phyloP scores from a whole-genome alignment of 1,140 invertebrate species.

The Chionoecetes opilio region DNA sequence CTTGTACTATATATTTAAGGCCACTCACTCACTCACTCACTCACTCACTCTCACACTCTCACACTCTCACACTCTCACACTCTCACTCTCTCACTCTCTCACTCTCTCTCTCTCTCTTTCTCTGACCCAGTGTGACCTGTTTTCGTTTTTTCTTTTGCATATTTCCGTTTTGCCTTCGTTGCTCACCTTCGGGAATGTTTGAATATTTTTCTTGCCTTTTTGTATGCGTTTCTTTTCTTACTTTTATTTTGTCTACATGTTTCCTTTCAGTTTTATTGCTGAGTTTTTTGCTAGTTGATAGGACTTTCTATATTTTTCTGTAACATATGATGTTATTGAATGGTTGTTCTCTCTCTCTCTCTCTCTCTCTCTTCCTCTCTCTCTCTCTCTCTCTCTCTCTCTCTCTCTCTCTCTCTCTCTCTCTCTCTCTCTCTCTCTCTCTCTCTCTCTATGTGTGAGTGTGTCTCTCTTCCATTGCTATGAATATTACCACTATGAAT shows the following conservation, averaged over 20 bases:
- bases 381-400: conserved; percentile 18
- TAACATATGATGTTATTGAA: not conserved
- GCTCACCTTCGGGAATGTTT: not conserved
- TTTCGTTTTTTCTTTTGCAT: not conserved
- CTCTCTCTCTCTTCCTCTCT: not conserved
- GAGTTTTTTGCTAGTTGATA: not conserved
- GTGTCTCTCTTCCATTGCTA: not conserved
- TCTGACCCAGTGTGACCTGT: not conserved
- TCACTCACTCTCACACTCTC: no score
- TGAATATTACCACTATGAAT: no score
- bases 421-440: conserved; percentile 18
- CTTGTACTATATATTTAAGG: no score
- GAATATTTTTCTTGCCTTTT: not conserved
- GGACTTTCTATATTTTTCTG: not conserved
- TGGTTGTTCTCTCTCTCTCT: not conserved
- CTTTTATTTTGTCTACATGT: no score
- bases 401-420: conserved; percentile 18
- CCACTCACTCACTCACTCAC: not conserved
- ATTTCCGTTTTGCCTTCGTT: not conserved
- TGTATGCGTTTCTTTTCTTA: no score
- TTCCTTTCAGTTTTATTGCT: conserved; percentile 1
- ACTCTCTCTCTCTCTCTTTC: not conserved
- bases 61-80: no score
- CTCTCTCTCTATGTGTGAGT: no score
- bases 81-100: not conserved